Percentiles rank a stretch among this genome's conserved stretches.
Evolutionary conservation across 1,140 invertebrate genomes (phyloP).

Genomic region (Hylaeus anthracinus): DNA sequence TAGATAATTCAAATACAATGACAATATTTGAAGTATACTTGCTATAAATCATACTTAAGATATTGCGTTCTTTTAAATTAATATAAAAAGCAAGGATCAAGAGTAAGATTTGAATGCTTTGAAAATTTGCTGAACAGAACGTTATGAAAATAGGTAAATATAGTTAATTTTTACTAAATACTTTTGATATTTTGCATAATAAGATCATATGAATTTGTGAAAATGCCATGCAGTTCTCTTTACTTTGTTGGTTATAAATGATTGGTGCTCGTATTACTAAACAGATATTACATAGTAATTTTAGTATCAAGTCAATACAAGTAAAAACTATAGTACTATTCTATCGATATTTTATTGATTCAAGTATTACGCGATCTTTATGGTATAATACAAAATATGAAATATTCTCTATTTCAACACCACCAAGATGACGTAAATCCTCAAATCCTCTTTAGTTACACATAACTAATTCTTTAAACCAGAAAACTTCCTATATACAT

Average conservation of each 20-base stretch:
- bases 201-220: conserved; percentile 7
- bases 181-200: conserved; percentile 7
- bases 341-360: not conserved
- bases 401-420: no score
- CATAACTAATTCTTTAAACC: no score
- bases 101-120: conserved; percentile 10
- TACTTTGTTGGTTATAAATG: not conserved
- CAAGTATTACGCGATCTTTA: not conserved
- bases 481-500: not conserved
- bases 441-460: no score
- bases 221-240: conserved; percentile 30
- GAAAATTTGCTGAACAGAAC: conserved; percentile 1
- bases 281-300: not conserved
- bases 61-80: conserved; percentile 19
- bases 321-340: not conserved
- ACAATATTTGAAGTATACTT: conserved; percentile 53
- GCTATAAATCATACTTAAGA: conserved; percentile 17
- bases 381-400: no score
- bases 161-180: conserved; percentile 27
- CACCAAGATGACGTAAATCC: no score
- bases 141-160: conserved; percentile 27
- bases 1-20: conserved; percentile 44
- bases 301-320: conserved; percentile 1
- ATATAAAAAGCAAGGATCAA: not conserved
- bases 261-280: not conserved